Evolutionary conservation across 2,797 vertebrate species (phyloP).

Genomic region (Siniperca undulata): DNA sequence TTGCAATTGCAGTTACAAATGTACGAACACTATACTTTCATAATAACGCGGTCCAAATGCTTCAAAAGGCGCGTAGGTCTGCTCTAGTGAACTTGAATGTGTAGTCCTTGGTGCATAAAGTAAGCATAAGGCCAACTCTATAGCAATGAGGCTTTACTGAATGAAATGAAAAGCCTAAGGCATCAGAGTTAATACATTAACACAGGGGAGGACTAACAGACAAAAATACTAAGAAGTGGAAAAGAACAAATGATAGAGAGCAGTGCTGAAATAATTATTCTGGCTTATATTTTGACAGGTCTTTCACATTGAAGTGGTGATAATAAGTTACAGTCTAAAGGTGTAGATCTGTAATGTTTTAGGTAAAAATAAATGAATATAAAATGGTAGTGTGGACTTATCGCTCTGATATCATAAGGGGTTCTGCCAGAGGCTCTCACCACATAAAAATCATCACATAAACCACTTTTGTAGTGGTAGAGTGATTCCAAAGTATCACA

Average conservation of each 20-base stretch:
- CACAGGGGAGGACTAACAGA: constrained; percentile 62
- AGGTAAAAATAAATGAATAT: constrained; percentile 37
- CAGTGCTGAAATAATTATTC: constrained; percentile 38
- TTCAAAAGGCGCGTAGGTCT: constrained; percentile 81
- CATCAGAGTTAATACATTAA: constrained; percentile 78
- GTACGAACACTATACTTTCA: constrained; percentile 79
- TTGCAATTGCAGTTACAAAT: constrained; percentile 82
- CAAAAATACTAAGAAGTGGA: constrained; percentile 66
- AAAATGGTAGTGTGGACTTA: constrained; percentile 14
- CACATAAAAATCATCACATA: constrained; percentile 57
- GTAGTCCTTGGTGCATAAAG: constrained; percentile 85
- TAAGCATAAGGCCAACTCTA: constrained; percentile 83
- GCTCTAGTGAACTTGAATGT: constrained; percentile 87
- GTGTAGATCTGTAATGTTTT: constrained; percentile 28
- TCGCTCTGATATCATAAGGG: constrained; percentile 46
- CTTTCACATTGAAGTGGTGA: constrained; percentile 22
- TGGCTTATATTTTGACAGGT: constrained; percentile 29
- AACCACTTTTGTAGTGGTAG: constrained; percentile 62
- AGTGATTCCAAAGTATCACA: constrained; percentile 76
- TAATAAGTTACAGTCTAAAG: constrained; percentile 5
- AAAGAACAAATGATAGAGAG: constrained; percentile 62
- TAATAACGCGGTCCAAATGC: constrained; percentile 78
- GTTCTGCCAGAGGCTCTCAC: constrained; percentile 47
- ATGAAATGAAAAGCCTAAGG: constrained; percentile 83
- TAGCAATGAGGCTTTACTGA: constrained; percentile 77